Evolutionary conservation across 2,888 invertebrate genomes (phyloP), one percentile per base, ranked within the genome.

Genomic region (Cremastinae sp.): DNA sequence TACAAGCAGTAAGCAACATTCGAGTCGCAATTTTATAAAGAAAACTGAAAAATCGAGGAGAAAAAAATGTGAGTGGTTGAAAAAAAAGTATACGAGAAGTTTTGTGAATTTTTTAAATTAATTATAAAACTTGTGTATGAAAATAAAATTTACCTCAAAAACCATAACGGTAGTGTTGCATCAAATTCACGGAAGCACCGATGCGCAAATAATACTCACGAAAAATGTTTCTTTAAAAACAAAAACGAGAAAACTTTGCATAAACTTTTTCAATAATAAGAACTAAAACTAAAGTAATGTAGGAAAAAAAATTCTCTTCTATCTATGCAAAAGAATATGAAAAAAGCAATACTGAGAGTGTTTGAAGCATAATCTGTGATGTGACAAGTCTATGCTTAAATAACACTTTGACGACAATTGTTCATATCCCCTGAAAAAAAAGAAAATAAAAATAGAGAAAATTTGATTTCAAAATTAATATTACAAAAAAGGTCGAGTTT

Each of bases 131-230:
- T 5, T 3, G 5, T 3, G 5, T 51, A 47, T 58, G 36, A 41
- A 28, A 56, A 34, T 36, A 28, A 51, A 61, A 61, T 68, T 72
- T 75, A 75, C 76, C 73, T 73, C 64, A 16, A 61, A 54, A 73
- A 65, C 54, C 47, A n/a, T 65, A 49, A 70, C 34, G 61, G 59
- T 54, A 65, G 54, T 41, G 56, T 38, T 41, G 72, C 66, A 28
- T 61, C 59, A 59, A 47, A 61, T 34, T 65, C 69, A 64, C 61
- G 20, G 53, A 34, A 8, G 28, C 53, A 41, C 14, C 36, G 73
- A 69, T 54, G 69, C 65, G 69, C 28, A 61, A 65, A 59, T 65
- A 65, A 69, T 64, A 77, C 69, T 77, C 73, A 77, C 70, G 59
- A 69, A 36, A 61, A 69, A 74, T 77, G 76, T 41, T 53, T 70